Conservation (phyloP, 2,888 invertebrate genomes). For the Nephrotoma appendiculata region DNA sequence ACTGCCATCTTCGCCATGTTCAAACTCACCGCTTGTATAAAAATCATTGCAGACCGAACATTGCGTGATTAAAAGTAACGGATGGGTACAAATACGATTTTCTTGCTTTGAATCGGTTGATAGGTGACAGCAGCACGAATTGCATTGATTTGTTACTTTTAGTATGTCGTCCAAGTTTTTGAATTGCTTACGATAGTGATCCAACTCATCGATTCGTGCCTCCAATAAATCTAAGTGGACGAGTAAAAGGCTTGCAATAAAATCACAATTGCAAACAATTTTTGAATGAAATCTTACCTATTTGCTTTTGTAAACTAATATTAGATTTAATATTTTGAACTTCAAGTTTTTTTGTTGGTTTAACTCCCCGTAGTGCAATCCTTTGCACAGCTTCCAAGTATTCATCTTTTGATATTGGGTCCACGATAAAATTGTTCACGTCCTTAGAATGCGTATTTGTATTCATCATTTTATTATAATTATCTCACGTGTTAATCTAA, state of each 20-base stretch:
- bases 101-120: slow-evolving; percentile 53
- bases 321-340: background rate
- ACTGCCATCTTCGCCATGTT: slow-evolving; percentile 70
- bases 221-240: background rate
- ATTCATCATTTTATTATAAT: background rate
- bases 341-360: background rate
- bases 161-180: slow-evolving; percentile 44
- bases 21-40: slow-evolving; percentile 68
- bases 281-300: background rate
- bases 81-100: slow-evolving; percentile 52
- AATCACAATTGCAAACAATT: background rate
- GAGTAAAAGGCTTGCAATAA: background rate
- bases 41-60: slow-evolving; percentile 61
- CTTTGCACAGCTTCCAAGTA: background rate
- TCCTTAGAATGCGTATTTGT: background rate
- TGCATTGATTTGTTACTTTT: slow-evolving; percentile 44
- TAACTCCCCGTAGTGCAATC: background rate
- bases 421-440: background rate
- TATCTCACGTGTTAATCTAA: background rate
- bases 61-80: slow-evolving; percentile 53
- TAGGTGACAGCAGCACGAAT: slow-evolving; percentile 58
- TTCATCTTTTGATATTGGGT: background rate
- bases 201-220: background rate
- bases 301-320: background rate
- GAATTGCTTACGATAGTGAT: background rate